Evolutionary conservation across 2,797 vertebrate species (phyloP).

Genomic region (Pampus argenteus): DNA sequence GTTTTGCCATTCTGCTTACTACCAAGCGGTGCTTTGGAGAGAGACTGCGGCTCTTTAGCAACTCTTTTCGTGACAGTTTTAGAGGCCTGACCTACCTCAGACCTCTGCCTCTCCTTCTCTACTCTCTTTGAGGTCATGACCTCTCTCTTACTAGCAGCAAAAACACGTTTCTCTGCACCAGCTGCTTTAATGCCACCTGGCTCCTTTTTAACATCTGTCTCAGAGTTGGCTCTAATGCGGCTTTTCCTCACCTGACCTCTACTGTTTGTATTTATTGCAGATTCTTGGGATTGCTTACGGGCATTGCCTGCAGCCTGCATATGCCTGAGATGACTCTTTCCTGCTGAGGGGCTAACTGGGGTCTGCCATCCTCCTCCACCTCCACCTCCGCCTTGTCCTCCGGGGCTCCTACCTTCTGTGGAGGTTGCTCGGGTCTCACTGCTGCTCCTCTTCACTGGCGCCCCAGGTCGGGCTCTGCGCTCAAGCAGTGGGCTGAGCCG

Average conservation of each 20-base stretch:
- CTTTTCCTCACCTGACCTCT: constrained; percentile 77
- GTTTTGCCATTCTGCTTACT: constrained; percentile 80
- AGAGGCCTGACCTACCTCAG: constrained; percentile 61
- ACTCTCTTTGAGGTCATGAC: constrained; percentile 70
- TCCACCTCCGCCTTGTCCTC: constrained; percentile 55
- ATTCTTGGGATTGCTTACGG: constrained; percentile 75
- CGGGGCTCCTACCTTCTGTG: constrained; percentile 71
- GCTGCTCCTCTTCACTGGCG: constrained; percentile 82
- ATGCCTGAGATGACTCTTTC: constrained; percentile 79
- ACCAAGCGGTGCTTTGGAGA: constrained; percentile 71
- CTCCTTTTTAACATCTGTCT: constrained; percentile 81
- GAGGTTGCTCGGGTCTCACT: constrained; percentile 83
- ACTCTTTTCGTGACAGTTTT: constrained; percentile 76
- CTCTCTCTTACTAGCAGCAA: constrained; percentile 73
- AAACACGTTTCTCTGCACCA: constrained; percentile 70
- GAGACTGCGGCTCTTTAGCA: constrained; percentile 71
- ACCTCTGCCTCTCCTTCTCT: constrained; percentile 79
- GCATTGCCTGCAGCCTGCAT: constrained; percentile 83
- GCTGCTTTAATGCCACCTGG: constrained; percentile 60
- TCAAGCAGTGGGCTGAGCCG: constrained; percentile 85
- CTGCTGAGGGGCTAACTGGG: constrained; percentile 79
- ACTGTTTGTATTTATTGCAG: constrained; percentile 52
- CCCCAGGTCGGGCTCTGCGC: constrained; percentile 68
- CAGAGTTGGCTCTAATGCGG: constrained; percentile 74
- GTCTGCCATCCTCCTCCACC: constrained; percentile 60